Percentiles rank a stretch among this genome's conserved stretches.
Evolutionary conservation across 1,140 invertebrate species (phyloP).

Genomic region (Atta colombica): DNA sequence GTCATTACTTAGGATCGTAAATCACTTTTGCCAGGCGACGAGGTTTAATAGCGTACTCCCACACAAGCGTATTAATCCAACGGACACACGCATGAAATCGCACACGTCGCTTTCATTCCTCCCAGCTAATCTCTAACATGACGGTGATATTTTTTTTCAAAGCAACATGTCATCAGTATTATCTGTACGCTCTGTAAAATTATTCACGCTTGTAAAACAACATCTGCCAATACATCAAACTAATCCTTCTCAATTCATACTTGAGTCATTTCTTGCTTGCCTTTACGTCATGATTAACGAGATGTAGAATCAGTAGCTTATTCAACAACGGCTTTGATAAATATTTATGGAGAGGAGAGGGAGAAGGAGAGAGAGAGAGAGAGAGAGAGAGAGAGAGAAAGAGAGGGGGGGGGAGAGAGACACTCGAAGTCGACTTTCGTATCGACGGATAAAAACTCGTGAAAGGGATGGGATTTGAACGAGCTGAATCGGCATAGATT

Average conservation of each 20-base stretch:
- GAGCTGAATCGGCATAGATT: slow-evolving; percentile 7
- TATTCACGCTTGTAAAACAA: slow-evolving; percentile 10
- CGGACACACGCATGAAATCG: slow-evolving; percentile 1
- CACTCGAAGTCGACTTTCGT: background rate
- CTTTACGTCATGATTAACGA: slow-evolving; percentile 23
- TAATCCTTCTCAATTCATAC: slow-evolving; percentile 40
- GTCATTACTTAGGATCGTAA: slow-evolving; percentile 1
- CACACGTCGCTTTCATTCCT: slow-evolving; percentile 25
- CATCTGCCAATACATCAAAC: slow-evolving; percentile 37
- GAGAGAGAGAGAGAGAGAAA: too few relatives aligned
- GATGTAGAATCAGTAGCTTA: background rate
- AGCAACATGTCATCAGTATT: slow-evolving; percentile 40
- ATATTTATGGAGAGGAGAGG: background rate
- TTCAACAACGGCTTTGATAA: background rate
- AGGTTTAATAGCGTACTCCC: slow-evolving; percentile 32
- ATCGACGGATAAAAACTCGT: background rate
- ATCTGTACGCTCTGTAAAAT: background rate
- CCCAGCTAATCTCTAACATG: slow-evolving; percentile 27
- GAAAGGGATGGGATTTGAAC: background rate
- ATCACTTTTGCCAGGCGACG: slow-evolving; percentile 10
- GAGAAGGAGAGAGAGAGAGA: too few relatives aligned
- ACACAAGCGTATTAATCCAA: slow-evolving; percentile 15
- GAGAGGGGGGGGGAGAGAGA: background rate
- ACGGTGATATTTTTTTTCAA: slow-evolving; percentile 41
- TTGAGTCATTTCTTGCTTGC: background rate